A percentile compares a stretch with the other conserved stretches of the same genome.
Conservation (phyloP, 2,797 vertebrate species). For the Sebastiscus albofasciatus region DNA sequence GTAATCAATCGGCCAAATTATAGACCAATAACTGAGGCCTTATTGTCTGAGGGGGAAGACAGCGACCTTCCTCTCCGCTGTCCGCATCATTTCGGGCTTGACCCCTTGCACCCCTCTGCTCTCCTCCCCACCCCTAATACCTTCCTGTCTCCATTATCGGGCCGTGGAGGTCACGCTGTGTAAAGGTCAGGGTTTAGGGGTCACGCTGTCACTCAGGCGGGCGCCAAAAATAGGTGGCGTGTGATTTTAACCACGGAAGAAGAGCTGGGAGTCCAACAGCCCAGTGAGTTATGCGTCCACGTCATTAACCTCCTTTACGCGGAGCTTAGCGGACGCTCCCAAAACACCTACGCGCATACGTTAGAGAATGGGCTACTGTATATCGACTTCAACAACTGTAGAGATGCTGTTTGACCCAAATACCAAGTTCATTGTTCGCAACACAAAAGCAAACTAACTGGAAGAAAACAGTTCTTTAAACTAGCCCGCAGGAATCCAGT, state of each 20-base stretch:
- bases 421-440: constrained; percentile 62
- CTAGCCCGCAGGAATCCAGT: constrained; percentile 69
- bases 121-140: constrained; percentile 76
- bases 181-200: constrained; percentile 81
- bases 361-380: constrained; percentile 34
- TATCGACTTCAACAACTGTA: constrained; percentile 14
- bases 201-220: constrained; percentile 74
- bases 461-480: constrained; percentile 68
- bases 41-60: constrained; percentile 71
- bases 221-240: constrained; percentile 79
- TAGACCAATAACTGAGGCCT: constrained; percentile 75
- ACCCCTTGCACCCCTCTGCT: constrained; percentile 71
- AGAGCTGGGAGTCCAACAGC: constrained; percentile 49
- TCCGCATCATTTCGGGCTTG: constrained; percentile 80
- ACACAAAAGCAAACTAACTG: constrained; percentile 59
- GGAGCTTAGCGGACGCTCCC: background rate
- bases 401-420: constrained; percentile 56
- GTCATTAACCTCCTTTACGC: constrained; percentile 47
- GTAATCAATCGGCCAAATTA: constrained; percentile 76
- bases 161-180: constrained; percentile 64
- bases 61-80: constrained; percentile 63
- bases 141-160: constrained; percentile 85
- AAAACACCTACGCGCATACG: constrained; percentile 15
- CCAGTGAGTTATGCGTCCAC: constrained; percentile 60
- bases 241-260: constrained; percentile 76